Percentiles rank a stretch among this genome's conserved stretches.
Evolutionary conservation across 2,888 invertebrate genomes (phyloP).

Genomic region (Limnephilus rhombicus): DNA sequence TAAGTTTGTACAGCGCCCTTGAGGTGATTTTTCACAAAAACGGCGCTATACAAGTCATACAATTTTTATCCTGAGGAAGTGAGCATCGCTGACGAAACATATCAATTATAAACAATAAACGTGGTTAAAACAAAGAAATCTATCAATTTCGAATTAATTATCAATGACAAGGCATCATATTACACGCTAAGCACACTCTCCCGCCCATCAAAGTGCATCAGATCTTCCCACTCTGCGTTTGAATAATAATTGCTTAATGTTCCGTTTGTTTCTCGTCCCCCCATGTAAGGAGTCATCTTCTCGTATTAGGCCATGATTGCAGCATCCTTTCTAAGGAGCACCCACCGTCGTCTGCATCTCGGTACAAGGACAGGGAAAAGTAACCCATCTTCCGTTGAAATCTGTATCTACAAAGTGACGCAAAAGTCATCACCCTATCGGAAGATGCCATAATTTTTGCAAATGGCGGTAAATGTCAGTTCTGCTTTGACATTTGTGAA

Average conservation of each 20-base stretch:
- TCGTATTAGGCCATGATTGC: background rate
- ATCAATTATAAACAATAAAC: too few species aligned
- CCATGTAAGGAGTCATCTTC: background rate
- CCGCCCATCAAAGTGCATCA: background rate
- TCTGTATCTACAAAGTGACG: background rate
- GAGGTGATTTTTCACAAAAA: too few species aligned
- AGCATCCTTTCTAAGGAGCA: slow-evolving; percentile 8
- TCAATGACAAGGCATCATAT: background rate
- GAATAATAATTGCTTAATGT: slow-evolving; percentile 3
- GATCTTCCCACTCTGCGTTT: background rate
- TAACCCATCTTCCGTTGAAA: background rate
- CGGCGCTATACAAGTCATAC: too few species aligned
- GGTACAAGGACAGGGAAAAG: background rate
- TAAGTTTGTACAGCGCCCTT: too few species aligned
- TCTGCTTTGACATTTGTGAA: too few species aligned
- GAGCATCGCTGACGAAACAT: too few species aligned
- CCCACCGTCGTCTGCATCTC: slow-evolving; percentile 2
- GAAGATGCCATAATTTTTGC: too few species aligned
- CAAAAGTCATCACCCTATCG: too few species aligned
- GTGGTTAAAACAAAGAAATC: too few species aligned
- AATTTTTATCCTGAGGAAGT: too few species aligned
- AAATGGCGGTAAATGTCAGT: too few species aligned
- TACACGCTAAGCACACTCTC: background rate
- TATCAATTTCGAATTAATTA: background rate
- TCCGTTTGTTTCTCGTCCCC: background rate